Conservation (phyloP, 2,113 vertebrate species). For the Solenodon paradoxus region DNA sequence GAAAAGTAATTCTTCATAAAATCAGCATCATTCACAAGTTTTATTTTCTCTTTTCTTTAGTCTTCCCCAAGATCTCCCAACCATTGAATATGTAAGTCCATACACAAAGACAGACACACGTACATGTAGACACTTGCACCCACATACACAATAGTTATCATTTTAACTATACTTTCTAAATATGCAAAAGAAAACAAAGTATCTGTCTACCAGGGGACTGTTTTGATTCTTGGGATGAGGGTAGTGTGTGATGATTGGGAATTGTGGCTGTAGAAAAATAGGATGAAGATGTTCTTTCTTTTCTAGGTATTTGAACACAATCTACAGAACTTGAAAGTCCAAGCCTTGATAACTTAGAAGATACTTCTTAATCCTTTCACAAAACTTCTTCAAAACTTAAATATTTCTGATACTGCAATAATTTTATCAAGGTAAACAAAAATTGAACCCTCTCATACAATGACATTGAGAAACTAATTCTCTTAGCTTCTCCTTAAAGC, state of each 20-base stretch:
- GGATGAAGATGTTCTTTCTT: background rate
- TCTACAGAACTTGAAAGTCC: background rate
- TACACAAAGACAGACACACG: background rate
- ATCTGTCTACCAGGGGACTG: background rate
- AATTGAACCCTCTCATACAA: background rate
- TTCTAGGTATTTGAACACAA: background rate
- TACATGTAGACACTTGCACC: background rate
- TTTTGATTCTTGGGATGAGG: background rate
- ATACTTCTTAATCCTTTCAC: background rate
- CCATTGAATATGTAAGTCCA: background rate
- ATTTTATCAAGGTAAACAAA: background rate
- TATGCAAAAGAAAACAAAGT: background rate
- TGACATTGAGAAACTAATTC: background rate
- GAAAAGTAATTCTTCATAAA: background rate
- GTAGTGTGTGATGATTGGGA: background rate
- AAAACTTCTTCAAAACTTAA: background rate
- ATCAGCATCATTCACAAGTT: background rate
- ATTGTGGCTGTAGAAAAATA: background rate
- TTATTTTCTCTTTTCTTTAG: background rate
- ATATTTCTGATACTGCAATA: background rate
- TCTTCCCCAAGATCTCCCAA: background rate
- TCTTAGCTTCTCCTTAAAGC: background rate
- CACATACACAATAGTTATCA: background rate
- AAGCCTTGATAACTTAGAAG: background rate
- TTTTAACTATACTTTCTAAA: background rate